phyloP scores from a whole-genome alignment of 1,140 invertebrate species.

The Calliopsis andreniformis region DNA sequence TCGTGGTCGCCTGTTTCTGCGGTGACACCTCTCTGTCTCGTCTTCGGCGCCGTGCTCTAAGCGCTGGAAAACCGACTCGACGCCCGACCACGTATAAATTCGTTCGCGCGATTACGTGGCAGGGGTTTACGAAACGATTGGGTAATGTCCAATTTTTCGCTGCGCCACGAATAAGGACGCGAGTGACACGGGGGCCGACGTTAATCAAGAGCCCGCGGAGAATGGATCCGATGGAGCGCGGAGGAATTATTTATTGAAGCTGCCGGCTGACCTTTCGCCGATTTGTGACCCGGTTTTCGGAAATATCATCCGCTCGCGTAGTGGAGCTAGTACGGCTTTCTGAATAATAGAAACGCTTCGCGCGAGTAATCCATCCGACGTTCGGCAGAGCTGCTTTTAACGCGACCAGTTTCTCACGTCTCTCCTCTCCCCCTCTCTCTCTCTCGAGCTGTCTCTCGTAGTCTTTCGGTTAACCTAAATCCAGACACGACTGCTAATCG shows the following conservation, averaged over 20 bases:
- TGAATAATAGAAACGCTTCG: constrained; percentile 43
- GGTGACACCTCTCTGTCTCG: constrained; percentile 64
- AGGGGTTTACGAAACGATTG: constrained; percentile 11
- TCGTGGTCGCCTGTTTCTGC: constrained; percentile 70
- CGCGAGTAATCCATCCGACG: constrained; percentile 19
- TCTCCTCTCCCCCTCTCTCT: constrained; percentile 41
- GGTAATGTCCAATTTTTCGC: background rate
- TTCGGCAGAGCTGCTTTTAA: constrained; percentile 38
- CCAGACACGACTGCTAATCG: constrained; percentile 61
- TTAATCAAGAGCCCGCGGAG: background rate
- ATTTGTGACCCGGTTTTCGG: constrained; percentile 42
- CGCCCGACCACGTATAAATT: background rate
- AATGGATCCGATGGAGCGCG: background rate
- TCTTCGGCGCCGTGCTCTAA: constrained; percentile 22
- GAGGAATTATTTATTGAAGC: constrained; percentile 1
- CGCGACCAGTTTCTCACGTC: constrained; percentile 37
- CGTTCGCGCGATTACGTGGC: background rate
- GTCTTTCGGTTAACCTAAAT: constrained; percentile 67
- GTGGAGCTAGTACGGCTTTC: constrained; percentile 19
- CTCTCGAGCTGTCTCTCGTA: no score
- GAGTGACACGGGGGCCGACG: background rate
- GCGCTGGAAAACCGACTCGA: constrained; percentile 6
- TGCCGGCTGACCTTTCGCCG: constrained; percentile 16
- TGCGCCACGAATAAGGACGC: background rate
- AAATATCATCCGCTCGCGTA: constrained; percentile 29